These are phyloP conservation scores for Dipodomys stephensi DNA, from an alignment of 2,113 vertebrate genomes.

Conservation along the genomic window DNA sequence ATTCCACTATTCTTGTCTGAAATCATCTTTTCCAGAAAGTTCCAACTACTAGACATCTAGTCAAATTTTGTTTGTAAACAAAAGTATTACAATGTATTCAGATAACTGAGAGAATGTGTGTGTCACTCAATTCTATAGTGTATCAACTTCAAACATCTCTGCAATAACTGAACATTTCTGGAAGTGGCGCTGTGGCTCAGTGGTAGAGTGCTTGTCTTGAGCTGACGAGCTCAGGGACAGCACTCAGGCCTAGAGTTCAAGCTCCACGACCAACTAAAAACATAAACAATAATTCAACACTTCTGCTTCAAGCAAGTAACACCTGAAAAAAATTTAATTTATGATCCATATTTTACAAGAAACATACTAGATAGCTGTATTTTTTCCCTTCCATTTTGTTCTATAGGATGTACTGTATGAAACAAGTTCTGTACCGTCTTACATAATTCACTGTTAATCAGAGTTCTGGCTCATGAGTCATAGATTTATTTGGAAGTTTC, in stretches of 20 bases:
- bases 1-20: neutral
- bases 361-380: neutral
- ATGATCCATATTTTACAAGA: neutral
- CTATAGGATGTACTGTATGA: neutral
- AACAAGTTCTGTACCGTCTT: neutral
- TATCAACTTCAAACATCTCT: neutral
- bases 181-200: too few relatives aligned
- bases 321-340: neutral
- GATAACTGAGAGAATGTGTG: neutral
- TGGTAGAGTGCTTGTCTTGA: too few relatives aligned
- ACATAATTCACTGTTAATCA: slow-evolving; percentile 21
- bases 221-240: too few relatives aligned
- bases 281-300: neutral
- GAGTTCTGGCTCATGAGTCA: slow-evolving; percentile 51
- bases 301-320: neutral
- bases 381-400: slow-evolving; percentile 23
- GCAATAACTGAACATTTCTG: neutral
- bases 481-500: slow-evolving; percentile 57
- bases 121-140: neutral
- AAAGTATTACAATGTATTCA: neutral
- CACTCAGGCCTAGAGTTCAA: too few relatives aligned
- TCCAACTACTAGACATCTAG: neutral
- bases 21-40: too few relatives aligned
- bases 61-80: neutral
- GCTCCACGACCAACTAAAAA: too few relatives aligned